phyloP scores from a whole-genome alignment of 2,888 invertebrate species.

The Drosophila atripex region DNA sequence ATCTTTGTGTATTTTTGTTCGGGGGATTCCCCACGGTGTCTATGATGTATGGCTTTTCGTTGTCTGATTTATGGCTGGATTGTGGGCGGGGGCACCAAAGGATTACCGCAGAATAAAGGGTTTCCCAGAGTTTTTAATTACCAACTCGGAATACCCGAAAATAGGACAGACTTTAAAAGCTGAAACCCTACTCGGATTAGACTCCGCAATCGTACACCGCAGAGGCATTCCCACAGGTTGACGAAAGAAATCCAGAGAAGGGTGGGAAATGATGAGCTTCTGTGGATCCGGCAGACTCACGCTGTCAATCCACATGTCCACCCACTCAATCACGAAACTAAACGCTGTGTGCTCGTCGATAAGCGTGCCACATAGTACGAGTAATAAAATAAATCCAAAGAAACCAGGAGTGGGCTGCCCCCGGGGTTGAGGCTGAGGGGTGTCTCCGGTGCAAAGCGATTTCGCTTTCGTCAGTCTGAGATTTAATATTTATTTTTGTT shows the following conservation, averaged over 20 bases:
- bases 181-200: slow-evolving; percentile 14
- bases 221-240: slow-evolving; percentile 12
- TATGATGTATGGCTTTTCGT: slow-evolving; percentile 74
- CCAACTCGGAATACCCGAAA: slow-evolving; percentile 37
- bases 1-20: slow-evolving; percentile 53
- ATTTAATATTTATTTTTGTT: slow-evolving; percentile 79
- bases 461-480: slow-evolving; percentile 66
- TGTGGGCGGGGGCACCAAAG: slow-evolving; percentile 18
- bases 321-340: slow-evolving; percentile 78
- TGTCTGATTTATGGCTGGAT: slow-evolving; percentile 47
- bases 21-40: slow-evolving; percentile 69
- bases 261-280: slow-evolving; percentile 38
- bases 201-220: slow-evolving; percentile 14
- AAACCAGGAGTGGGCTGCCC: slow-evolving; percentile 6
- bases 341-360: slow-evolving; percentile 69
- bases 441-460: slow-evolving; percentile 61
- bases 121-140: slow-evolving; percentile 65
- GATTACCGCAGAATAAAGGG: slow-evolving; percentile 53
- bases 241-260: neutral
- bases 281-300: slow-evolving; percentile 80
- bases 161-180: slow-evolving; percentile 26
- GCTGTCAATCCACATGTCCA: slow-evolving; percentile 82
- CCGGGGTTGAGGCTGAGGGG: slow-evolving; percentile 2
- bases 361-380: slow-evolving; percentile 66
- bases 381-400: slow-evolving; percentile 28